Evolutionary conservation across 2,888 invertebrate genomes (phyloP).

Genomic region (Euproctis similis): DNA sequence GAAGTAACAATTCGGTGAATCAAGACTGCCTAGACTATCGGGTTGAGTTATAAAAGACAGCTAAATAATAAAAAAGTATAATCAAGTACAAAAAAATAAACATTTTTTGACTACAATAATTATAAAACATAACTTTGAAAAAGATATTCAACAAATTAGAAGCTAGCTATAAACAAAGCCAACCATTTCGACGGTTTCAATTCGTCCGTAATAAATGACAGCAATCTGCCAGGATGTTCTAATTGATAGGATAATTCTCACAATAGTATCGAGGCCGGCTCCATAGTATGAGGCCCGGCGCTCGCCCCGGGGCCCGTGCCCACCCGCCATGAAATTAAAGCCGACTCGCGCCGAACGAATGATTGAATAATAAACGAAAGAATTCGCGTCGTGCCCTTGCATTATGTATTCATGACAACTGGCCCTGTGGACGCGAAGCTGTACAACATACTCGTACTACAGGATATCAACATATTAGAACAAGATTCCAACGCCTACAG

Average conservation of each 20-base stretch:
- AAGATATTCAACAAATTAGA: too few species aligned
- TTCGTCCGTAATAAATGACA: conserved; percentile 31
- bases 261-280: conserved; percentile 38
- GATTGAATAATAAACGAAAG: conserved; percentile 77
- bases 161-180: too few species aligned
- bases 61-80: neutral
- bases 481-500: too few species aligned
- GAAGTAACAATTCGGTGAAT: too few species aligned
- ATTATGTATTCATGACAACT: conserved; percentile 75
- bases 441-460: too few species aligned
- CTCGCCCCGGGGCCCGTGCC: conserved; percentile 63
- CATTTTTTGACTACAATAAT: too few species aligned
- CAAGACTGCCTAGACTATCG: too few species aligned
- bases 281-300: conserved; percentile 44
- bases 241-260: conserved; percentile 44
- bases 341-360: conserved; percentile 74
- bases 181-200: conserved; percentile 26
- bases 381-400: conserved; percentile 73
- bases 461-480: too few species aligned
- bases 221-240: conserved; percentile 40
- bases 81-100: neutral
- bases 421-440: conserved; percentile 46
- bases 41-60: neutral
- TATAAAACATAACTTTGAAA: too few species aligned
- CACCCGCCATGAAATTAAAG: conserved; percentile 76